Percentiles rank a stretch among this genome's conserved stretches.
Conservation (phyloP, 2,113 vertebrate genomes). For the Motacilla alba region DNA sequence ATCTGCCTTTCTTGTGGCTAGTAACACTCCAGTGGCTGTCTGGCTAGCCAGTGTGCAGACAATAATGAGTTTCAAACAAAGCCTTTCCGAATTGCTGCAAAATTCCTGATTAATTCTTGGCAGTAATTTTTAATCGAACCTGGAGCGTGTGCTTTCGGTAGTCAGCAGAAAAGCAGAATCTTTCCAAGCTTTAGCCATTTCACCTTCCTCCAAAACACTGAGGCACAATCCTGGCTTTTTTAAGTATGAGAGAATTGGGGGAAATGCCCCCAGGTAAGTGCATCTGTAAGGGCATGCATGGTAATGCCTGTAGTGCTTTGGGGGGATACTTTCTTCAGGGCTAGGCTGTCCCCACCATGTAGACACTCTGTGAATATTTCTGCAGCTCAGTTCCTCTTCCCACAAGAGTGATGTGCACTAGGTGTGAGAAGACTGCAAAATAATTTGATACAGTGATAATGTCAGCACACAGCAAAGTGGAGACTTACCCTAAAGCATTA, state of each 20-base stretch:
- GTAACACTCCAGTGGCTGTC: neutral
- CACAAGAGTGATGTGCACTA: neutral
- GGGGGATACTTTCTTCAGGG: neutral
- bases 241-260: fast-evolving
- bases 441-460: neutral
- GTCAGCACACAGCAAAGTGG: neutral
- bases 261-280: neutral
- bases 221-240: neutral
- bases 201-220: neutral
- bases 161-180: neutral
- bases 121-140: neutral
- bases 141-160: neutral
- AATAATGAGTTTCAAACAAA: neutral
- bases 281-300: too few relatives aligned
- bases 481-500: constrained; percentile 6
- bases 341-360: neutral
- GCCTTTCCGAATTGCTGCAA: neutral
- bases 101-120: neutral
- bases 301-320: neutral
- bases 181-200: neutral
- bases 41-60: neutral
- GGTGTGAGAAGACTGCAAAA: neutral
- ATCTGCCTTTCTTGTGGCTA: neutral
- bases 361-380: neutral
- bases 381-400: neutral